These are phyloP conservation scores for Leptopilina myrica DNA, from an alignment of 2,888 invertebrate species.

Conservation along the genomic window DNA sequence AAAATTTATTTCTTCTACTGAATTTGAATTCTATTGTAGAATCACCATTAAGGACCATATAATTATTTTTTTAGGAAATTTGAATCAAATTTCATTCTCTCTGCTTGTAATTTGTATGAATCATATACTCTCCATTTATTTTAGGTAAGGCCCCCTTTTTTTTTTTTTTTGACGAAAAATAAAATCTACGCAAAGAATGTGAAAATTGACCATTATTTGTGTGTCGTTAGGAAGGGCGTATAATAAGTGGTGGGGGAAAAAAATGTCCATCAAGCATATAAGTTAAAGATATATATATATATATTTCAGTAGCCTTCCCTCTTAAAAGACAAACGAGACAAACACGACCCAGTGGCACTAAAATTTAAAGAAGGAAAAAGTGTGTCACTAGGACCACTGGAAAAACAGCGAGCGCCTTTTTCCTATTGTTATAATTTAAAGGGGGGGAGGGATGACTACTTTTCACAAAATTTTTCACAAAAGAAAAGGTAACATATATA, in stretches of 20 bases:
- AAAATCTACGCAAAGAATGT: too few relatives aligned
- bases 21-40: too few relatives aligned
- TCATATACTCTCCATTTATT: too few relatives aligned
- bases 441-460: constrained; percentile 47
- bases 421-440: constrained; percentile 15
- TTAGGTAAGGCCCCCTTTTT: too few relatives aligned
- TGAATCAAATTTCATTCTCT: too few relatives aligned
- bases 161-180: too few relatives aligned
- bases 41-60: too few relatives aligned
- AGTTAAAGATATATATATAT: too few relatives aligned
- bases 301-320: constrained; percentile 45
- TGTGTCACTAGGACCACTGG: constrained; percentile 56
- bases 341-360: constrained; percentile 58
- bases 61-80: too few relatives aligned
- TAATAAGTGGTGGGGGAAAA: not conserved
- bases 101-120: too few relatives aligned
- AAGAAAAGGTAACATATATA: constrained; percentile 40
- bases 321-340: constrained; percentile 32
- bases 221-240: constrained; percentile 7
- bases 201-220: too few relatives aligned
- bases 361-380: constrained; percentile 56
- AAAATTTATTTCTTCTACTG: too few relatives aligned
- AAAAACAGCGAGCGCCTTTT: constrained; percentile 39
- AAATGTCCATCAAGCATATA: constrained; percentile 22
- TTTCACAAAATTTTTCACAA: constrained; percentile 41